Evolutionary conservation across 2,888 invertebrate species (phyloP), one percentile per base, ranked within the genome.

Genomic region (Watsonalla binaria): DNA sequence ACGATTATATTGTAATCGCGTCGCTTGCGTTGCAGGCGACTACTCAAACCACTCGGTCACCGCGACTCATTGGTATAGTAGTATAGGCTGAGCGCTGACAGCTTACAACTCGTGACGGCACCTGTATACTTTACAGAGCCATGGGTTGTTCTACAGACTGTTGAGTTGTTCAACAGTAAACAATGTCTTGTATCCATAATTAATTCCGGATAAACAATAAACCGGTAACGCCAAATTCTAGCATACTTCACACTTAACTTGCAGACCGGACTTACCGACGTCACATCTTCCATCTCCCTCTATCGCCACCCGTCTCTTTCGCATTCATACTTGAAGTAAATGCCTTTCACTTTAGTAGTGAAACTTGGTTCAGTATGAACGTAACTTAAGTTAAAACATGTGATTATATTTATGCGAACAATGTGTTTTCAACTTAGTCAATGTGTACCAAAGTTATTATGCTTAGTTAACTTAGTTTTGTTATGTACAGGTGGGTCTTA

Each of bases 261-360:
- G 60, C 50, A 15, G 33, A 45, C 47, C 47, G 57, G 58, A 61
- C 66, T 62, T 59, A 60, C 54, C 69, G 67, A 74, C 74, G 74
- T 76, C 74, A 66, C 57, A 59, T 60, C 52, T 54, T 51, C 56
- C 45, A 33, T 82, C 80, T 68, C 72, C 54, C 53, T 78, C 75
- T 55, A 50, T 57, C 58, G 49, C 62, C 59, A 52, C 14, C 71
- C 61, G 62, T 82, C 82, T 74, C 76, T 34, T 57, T 76, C 72
- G 54, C 48, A 68, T 76, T 80, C 76, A 76, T 68, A 65, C 64
- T 65, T 60, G 63, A 58, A 0, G 37, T 37, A 14, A 35, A 37
- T 61, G 82, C 84, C 89, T 89, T 90, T 88, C 89, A 88, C 88
- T 87, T 75, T 55, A 60, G 55, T 57, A 64, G 69, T 66, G 68